Evolutionary conservation across 2,888 invertebrate species (phyloP), one percentile per base, ranked within the genome.

Genomic region (Atethmia centrago): DNA sequence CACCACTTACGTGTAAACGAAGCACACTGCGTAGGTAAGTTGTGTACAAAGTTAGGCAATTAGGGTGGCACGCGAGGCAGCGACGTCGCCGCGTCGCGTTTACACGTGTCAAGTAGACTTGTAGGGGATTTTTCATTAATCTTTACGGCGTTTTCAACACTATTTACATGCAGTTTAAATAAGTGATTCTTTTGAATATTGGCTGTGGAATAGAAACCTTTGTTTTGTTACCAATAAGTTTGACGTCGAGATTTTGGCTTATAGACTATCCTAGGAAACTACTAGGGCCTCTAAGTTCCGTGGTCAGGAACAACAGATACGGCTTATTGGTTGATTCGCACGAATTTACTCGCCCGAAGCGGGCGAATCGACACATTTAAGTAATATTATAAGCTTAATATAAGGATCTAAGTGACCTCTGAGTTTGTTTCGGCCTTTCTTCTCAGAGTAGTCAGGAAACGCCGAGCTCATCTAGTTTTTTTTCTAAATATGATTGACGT

Each of bases 1-100:
- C n/a, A 21, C 47, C 31, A 64, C 58, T 66, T 66, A 67, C 66
- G 42, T 62, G 56, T 69, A 80, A 85, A 85, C 83, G 85, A 82
- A 80, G 85, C 88, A 90, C 88, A 28, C 68, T 87, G 89, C 89
- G 88, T 85, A 80, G 80, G 79, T 78, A 68, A 80, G 31, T 83
- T 79, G 75, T 62, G 82, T 80, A 77, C 80, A 67, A 88, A 88
- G 82, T 88, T 88, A 87, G 89, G 88, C 94, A 95, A 95, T 95
- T 95, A 95, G 87, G 58, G 56, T 40, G 42, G 87, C 95, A 95
- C 95, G 95, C 95, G 92, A 95, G 94, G 95, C 88, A 93, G 91
- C 94, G 95, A 95, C 92, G 90, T 95, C 96, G 89, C 85, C 85
- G 85, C 82, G 87, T 47, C 80, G 73, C 72, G 74, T 56, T 58